These are phyloP conservation scores for Lepilemur septentrionalis DNA, from an alignment of 2,797 vertebrate species.

Conservation along the genomic window DNA sequence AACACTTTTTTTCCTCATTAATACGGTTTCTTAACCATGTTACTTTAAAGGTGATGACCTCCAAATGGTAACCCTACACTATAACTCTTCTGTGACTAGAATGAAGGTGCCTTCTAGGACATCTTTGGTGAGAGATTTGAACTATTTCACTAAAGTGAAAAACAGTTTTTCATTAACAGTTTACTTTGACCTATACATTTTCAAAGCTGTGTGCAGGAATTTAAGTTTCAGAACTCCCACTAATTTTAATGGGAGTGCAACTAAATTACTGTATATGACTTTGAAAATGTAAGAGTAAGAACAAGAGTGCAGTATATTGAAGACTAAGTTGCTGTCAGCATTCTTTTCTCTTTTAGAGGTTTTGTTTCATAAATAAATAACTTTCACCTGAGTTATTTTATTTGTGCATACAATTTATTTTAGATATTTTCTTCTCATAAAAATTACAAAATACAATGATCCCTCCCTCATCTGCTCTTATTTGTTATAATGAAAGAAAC, in stretches of 20 bases:
- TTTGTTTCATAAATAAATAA: conserved; percentile 67
- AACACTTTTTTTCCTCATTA: conserved; percentile 53
- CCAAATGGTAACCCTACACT: conserved; percentile 50
- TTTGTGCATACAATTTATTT: conserved; percentile 50
- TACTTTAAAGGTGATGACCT: conserved; percentile 67
- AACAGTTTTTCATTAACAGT: conserved; percentile 41
- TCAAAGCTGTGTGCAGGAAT: conserved; percentile 48
- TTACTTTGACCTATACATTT: conserved; percentile 56
- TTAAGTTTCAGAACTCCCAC: conserved; percentile 60
- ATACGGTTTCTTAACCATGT: conserved; percentile 40
- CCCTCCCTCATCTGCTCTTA: neutral
- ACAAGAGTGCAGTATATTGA: conserved; percentile 10
- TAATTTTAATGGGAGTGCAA: conserved; percentile 60
- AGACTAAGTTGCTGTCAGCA: neutral
- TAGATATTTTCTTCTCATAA: conserved; percentile 45
- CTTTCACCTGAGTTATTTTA: conserved; percentile 8
- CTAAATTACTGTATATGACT: conserved; percentile 47
- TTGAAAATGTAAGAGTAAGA: conserved; percentile 60
- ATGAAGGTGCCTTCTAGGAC: conserved; percentile 13
- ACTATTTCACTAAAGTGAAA: conserved; percentile 56
- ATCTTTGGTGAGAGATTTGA: neutral
- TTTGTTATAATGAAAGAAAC: conserved; percentile 35
- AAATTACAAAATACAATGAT: conserved; percentile 40
- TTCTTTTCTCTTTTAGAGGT: conserved; percentile 54
- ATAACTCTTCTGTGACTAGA: conserved; percentile 12